Percentiles rank a stretch among this genome's conserved stretches.
phyloP scores from a whole-genome alignment of 1,140 invertebrate species.

The Heliconius hermathena region DNA sequence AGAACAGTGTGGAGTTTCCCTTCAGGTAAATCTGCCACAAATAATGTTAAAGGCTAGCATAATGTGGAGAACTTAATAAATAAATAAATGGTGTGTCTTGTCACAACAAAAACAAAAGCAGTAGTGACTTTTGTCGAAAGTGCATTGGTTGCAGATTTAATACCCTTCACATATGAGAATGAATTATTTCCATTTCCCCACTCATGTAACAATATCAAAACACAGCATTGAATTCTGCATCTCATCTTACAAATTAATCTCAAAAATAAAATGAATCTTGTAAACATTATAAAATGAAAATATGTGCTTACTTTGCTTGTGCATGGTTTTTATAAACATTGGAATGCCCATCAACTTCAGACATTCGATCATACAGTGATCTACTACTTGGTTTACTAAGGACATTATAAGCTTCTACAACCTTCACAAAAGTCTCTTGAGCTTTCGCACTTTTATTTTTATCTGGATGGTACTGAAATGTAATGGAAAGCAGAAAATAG shows the following conservation, averaged over 20 bases:
- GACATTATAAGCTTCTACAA: constrained; percentile 85
- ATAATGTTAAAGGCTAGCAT: no score
- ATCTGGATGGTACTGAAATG: constrained; percentile 84
- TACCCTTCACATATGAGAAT: no score
- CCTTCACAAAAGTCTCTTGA: constrained; percentile 83
- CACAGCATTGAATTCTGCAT: no score
- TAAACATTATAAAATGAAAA: not conserved
- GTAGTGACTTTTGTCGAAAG: no score
- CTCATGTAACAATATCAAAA: no score
- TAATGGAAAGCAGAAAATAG: not conserved
- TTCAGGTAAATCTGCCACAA: not conserved
- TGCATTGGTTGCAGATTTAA: no score
- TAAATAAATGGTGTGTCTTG: no score
- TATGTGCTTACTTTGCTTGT: constrained; percentile 61
- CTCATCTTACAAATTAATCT: no score
- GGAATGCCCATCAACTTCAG: constrained; percentile 39
- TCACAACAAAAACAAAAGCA: no score
- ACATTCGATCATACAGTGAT: constrained; percentile 81
- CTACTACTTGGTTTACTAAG: constrained; percentile 82
- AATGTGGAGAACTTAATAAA: no score
- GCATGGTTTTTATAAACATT: constrained; percentile 64
- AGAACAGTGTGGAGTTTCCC: no score
- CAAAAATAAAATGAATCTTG: not conserved
- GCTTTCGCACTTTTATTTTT: constrained; percentile 79
- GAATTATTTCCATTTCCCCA: no score